Conservation (phyloP, 2,113 vertebrate genomes). For the Colaptes auratus region DNA sequence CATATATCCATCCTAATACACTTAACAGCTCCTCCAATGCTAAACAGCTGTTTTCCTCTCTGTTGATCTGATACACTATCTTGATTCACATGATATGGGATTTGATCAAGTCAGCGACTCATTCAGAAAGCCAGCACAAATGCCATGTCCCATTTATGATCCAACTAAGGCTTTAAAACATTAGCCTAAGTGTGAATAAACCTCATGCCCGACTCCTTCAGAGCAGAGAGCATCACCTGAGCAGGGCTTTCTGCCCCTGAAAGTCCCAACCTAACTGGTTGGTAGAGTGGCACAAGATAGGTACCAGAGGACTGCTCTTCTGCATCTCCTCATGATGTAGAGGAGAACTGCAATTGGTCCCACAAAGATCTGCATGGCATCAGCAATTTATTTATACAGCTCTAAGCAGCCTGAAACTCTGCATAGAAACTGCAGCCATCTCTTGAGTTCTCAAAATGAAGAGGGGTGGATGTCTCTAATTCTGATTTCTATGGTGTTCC, state of each 20-base stretch:
- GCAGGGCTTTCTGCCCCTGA: not conserved
- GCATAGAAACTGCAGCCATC: constrained; percentile 46
- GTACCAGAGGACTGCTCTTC: not conserved
- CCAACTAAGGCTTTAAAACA: constrained; percentile 11
- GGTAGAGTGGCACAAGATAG: not conserved
- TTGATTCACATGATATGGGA: not conserved
- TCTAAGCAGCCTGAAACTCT: not conserved
- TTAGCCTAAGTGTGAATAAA: not conserved
- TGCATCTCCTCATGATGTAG: not conserved
- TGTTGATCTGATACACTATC: not conserved
- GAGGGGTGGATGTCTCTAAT: constrained; percentile 26
- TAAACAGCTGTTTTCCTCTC: not conserved
- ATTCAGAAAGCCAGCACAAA: constrained; percentile 32
- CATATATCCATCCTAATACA: not conserved
- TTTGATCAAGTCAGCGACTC: not conserved
- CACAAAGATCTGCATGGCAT: not conserved
- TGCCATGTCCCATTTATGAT: not conserved
- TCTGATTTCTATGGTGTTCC: constrained; percentile 48
- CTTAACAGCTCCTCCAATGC: not conserved
- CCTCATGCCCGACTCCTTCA: not conserved
- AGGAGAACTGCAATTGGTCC: not conserved
- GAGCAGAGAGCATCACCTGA: not conserved
- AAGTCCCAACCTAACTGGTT: not conserved
- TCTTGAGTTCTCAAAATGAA: constrained; percentile 30
- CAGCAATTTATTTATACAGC: constrained; percentile 40